A percentile compares a stretch with the other conserved stretches of the same genome.
These are phyloP conservation scores for Tauraco erythrolophus DNA, from an alignment of 2,113 vertebrate species.

Conservation along the genomic window DNA sequence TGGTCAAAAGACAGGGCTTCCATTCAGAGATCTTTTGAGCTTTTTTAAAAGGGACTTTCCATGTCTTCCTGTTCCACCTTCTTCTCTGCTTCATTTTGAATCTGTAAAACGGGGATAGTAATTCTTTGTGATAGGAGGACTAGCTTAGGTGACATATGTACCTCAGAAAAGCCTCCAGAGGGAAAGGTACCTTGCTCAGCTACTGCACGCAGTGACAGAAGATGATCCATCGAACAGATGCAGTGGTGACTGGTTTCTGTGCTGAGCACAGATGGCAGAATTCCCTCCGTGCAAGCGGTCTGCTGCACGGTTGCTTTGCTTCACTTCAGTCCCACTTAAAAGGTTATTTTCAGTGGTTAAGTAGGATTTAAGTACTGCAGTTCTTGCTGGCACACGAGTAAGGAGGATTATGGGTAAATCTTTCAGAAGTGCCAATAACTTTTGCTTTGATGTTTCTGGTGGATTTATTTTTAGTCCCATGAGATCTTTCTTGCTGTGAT, in stretches of 20 bases:
- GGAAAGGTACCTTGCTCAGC: background rate
- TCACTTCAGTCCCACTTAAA: background rate
- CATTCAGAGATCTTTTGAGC: background rate
- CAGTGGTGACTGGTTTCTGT: background rate
- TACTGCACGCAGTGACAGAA: background rate
- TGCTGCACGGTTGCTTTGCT: background rate
- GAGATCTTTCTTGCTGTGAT: background rate
- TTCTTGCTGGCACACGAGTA: background rate
- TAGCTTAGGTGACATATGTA: background rate
- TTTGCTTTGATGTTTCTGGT: background rate
- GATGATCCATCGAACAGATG: background rate
- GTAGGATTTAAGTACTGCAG: background rate
- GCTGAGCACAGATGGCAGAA: background rate
- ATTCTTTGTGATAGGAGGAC: background rate
- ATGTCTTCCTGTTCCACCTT: background rate
- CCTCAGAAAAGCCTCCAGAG: background rate
- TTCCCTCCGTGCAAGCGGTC: rapidly evolving
- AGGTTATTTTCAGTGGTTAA: background rate
- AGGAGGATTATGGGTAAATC: background rate
- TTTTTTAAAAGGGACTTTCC: background rate
- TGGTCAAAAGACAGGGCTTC: background rate
- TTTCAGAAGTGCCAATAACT: background rate
- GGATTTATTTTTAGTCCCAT: background rate
- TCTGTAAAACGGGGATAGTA: background rate
- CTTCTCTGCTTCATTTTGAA: background rate